phyloP scores from a whole-genome alignment of 2,113 vertebrate genomes.

The Noctilio leporinus region DNA sequence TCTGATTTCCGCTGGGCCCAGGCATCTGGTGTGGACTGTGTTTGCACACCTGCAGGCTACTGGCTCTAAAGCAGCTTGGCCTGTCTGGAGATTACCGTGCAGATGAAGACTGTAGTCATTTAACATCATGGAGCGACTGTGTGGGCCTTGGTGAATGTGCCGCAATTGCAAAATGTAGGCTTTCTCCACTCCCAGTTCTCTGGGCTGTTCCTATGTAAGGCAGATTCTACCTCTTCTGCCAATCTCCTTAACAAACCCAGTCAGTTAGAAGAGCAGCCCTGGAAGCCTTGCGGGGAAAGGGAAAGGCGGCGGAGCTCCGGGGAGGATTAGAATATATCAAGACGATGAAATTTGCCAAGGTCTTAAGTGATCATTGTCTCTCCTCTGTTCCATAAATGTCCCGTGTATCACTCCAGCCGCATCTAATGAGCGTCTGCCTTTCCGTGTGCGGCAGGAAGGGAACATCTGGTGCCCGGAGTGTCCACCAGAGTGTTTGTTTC shows the following conservation, averaged over 20 bases:
- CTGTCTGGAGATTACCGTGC: conserved; percentile 43
- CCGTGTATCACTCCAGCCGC: background rate
- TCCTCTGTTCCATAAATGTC: background rate
- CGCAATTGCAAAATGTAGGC: background rate
- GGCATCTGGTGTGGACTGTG: conserved; percentile 62
- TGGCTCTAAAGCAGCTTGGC: conserved; percentile 26
- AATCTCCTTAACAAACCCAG: conserved; percentile 34
- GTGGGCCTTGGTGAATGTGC: background rate
- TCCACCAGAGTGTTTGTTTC: background rate
- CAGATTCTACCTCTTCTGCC: conserved; percentile 29
- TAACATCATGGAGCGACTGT: conserved; percentile 61
- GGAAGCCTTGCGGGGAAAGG: background rate
- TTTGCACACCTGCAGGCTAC: conserved; percentile 67
- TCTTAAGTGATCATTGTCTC: background rate
- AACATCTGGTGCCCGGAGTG: background rate
- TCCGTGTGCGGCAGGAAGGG: background rate
- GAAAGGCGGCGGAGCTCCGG: background rate
- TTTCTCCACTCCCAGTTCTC: background rate
- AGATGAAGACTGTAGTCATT: conserved; percentile 58
- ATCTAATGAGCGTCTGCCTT: background rate
- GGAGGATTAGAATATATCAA: background rate
- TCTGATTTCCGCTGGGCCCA: conserved; percentile 67
- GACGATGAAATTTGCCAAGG: background rate
- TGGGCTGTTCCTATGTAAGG: background rate
- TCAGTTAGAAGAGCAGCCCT: background rate